Evolutionary conservation across 1,140 invertebrate genomes (phyloP).

Genomic region (Nephotettix cincticeps): DNA sequence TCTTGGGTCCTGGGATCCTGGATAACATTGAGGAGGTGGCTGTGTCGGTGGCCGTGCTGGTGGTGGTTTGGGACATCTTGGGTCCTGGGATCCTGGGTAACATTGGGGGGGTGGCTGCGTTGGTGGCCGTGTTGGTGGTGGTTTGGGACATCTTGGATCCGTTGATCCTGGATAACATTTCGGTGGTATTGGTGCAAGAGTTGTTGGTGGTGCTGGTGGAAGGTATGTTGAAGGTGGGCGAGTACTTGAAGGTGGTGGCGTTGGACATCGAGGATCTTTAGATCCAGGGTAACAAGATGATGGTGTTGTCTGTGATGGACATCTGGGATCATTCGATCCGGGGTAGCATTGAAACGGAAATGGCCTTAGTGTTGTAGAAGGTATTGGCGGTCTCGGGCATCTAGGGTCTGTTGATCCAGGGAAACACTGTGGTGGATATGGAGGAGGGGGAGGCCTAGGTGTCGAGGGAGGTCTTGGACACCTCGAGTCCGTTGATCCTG

Average conservation of each 20-base stretch:
- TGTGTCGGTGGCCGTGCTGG: slow-evolving; percentile 34
- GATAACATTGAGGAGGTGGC: slow-evolving; percentile 42
- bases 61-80: slow-evolving; percentile 42
- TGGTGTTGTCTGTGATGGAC: slow-evolving; percentile 38
- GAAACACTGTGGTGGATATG: slow-evolving; percentile 39
- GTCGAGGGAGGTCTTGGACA: slow-evolving; percentile 41
- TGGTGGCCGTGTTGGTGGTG: slow-evolving; percentile 27
- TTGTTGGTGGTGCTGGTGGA: slow-evolving; percentile 32
- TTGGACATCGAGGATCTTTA: slow-evolving; percentile 43
- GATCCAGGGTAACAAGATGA: slow-evolving; percentile 39
- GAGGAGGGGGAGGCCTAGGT: slow-evolving; percentile 25
- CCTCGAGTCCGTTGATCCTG: slow-evolving; percentile 45
- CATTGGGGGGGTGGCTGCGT: slow-evolving; percentile 40
- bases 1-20: slow-evolving; percentile 44
- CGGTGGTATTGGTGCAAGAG: not conserved
- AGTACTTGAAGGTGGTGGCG: slow-evolving; percentile 28
- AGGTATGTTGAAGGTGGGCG: slow-evolving; percentile 34
- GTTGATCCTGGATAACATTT: slow-evolving; percentile 44
- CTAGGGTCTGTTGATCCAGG: slow-evolving; percentile 43
- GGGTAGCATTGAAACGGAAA: too few relatives aligned
- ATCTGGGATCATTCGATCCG: slow-evolving; percentile 46
- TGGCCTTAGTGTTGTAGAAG: too few relatives aligned
- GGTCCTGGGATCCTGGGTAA: slow-evolving; percentile 44
- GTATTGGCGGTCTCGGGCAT: too few relatives aligned
- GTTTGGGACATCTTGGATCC: slow-evolving; percentile 44